Base-by-base conservation (phyloP, 1,140 invertebrate species). In the Neotoxoptera formosana region DNA sequence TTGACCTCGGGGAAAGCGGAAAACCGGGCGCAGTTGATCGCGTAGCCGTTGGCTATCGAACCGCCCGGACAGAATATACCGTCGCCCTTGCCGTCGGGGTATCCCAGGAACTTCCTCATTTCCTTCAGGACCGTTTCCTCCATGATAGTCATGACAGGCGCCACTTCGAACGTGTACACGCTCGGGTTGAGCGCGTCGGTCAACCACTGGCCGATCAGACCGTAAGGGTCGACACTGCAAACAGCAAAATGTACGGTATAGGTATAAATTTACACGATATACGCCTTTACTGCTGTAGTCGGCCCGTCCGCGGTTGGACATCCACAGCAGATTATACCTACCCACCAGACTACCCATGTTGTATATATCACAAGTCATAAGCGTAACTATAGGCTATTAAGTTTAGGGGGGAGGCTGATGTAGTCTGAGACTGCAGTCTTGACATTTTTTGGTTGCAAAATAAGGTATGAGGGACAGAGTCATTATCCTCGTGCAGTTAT, bases 11-110 rank as follows among this genome's bases (percentile, higher is more conserved):
- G 98, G 94, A 97, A 96, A 93, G 96, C 96, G 94, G 96, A 95
- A 94, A 98, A 97, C 67, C 99, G 96, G 7, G 99, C 99, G 93
- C 98, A 96, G 94, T 98, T 98, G 93, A 99, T 98, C 25, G 98
- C 98, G 95, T 99, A 99, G 93, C 99, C 97, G 95, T 99, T 99
- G 7, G 98, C 97, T 94, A 99, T 97, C 1, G 98, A 99, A 1
- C 99, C 99, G 53, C 99, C 99, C 21, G 99, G 99, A 94, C 98
- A 98, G 95, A 99, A 99, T 87, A 99, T 98, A 0, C 98, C 99
- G 25, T 97, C 97, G 0, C 97, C 97, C 84, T 96, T 96, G 0
- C 97, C 97, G 23, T 96, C 95, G 9, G 96, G 95, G 96, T 97
- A 99, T 0, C 99, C 99, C 60, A 99, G 96, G 36, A 98, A 97